Percentiles rank a stretch among this genome's conserved stretches.
These are phyloP conservation scores for Clarias laeviceps DNA, from an alignment of 2,797 vertebrate species.

Conservation along the genomic window DNA sequence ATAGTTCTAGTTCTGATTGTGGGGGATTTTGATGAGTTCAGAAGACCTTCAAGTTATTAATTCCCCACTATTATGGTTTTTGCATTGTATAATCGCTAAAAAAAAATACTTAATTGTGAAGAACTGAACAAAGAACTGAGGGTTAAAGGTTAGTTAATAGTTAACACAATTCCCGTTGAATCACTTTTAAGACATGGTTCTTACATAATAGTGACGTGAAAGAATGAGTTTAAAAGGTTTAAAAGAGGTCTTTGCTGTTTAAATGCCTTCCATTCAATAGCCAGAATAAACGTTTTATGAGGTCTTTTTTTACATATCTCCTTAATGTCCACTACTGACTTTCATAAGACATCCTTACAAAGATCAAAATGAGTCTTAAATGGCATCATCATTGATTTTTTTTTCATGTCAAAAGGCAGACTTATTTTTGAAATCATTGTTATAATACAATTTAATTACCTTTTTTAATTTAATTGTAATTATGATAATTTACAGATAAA, in stretches of 20 bases:
- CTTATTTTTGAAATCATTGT: background rate
- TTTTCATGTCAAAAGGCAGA: background rate
- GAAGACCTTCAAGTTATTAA: slow-evolving; percentile 1
- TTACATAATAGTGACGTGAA: background rate
- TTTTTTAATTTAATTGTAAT: background rate
- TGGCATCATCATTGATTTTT: background rate
- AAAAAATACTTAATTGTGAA: background rate
- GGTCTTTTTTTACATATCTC: background rate
- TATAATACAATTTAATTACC: background rate
- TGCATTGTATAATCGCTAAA: background rate
- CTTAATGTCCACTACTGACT: background rate
- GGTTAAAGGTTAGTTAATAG: background rate
- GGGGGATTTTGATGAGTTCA: background rate
- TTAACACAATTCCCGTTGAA: background rate
- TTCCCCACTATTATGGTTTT: background rate
- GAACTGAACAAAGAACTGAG: background rate
- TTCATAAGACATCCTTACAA: background rate
- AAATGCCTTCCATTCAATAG: background rate
- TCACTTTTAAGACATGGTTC: background rate
- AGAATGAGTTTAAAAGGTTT: background rate
- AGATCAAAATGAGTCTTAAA: background rate
- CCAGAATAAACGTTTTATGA: background rate
- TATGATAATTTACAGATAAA: background rate
- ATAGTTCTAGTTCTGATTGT: background rate
- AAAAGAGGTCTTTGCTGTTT: background rate